These are phyloP conservation scores for Colaptes auratus DNA, from an alignment of 2,113 vertebrate species.

Conservation along the genomic window DNA sequence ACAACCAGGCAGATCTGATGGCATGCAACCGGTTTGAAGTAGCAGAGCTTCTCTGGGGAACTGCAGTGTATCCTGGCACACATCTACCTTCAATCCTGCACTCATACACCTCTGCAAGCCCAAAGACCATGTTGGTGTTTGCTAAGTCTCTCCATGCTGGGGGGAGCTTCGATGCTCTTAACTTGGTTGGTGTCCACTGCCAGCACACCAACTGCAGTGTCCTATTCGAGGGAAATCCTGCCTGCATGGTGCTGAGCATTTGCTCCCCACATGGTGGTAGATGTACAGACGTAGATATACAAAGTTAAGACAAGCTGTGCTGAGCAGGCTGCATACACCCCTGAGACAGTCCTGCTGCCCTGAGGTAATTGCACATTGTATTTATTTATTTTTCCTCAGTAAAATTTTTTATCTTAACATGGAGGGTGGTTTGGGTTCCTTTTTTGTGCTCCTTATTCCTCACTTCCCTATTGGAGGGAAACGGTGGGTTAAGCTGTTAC, in stretches of 20 bases:
- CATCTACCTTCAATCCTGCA: fast-evolving
- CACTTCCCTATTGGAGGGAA: no score
- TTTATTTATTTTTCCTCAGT: no score
- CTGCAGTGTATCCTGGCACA: neutral
- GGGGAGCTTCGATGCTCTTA: neutral
- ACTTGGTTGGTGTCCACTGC: neutral
- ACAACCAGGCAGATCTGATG: neutral
- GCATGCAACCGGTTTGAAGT: neutral
- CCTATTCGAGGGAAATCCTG: neutral
- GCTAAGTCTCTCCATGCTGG: neutral
- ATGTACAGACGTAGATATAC: neutral
- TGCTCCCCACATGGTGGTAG: neutral
- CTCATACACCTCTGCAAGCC: neutral
- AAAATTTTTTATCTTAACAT: no score
- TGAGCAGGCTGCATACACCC: neutral
- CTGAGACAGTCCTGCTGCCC: neutral
- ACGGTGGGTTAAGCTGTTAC: no score
- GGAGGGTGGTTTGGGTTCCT: no score
- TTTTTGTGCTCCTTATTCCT: no score
- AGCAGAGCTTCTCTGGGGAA: neutral
- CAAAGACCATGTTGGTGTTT: neutral
- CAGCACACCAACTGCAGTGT: neutral
- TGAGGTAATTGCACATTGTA: neutral
- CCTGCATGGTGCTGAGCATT: fast-evolving
- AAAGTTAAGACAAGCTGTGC: neutral